Base-by-base conservation (phyloP, 2,797 vertebrate species). In the Hydrocynus forskahlii region DNA sequence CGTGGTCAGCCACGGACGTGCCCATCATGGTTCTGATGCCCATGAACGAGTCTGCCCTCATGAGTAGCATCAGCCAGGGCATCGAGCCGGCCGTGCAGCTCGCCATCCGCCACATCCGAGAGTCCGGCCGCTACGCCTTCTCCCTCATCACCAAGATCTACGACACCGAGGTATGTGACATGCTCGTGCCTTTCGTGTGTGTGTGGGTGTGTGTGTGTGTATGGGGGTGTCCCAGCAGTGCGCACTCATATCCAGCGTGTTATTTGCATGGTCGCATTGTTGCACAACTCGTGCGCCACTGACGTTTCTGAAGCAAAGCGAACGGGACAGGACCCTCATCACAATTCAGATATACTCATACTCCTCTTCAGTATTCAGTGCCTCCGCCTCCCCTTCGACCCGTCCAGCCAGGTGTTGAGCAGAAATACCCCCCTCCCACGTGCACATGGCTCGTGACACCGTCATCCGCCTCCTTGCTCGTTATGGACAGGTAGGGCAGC, bases 11-110 rank as follows among this genome's bases (percentile, higher is more conserved):
- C 54, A 83, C 94, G 81, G 90, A 94, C 85, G 88, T 95, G 91
- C 94, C 94, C 85, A 95, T 95, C 83, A 95, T 95, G 95, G 95
- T 95, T 55, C 93, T 95, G 72, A 95, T 95, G 95, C 95, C 95
- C 78, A 95, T 95, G 94, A 95, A 95, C 89, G 94, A 95, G 88
- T 95, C 95, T 79, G 94, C 94, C 81, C 88, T 92, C 82, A 95
- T 95, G 95, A 95, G 95, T 92, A 83, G 94, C 92, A 95, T 95
- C 92, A 95, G 94, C 85, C 94, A 95, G 85, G 94, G 95, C 55
- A 95, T 95, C 91, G 93, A 94, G 52, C 95, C 95, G 35, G 95
- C 95, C 71, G 93, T 95, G 68, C 92, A 95, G 62, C 93, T 95
- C 81, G 95, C 95, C 90, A 95, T 95, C 88, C 89, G 93, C 80